A percentile compares a stretch with the other conserved stretches of the same genome.
Conservation (phyloP, 1,140 invertebrate species). For the Anastrepha ludens region DNA sequence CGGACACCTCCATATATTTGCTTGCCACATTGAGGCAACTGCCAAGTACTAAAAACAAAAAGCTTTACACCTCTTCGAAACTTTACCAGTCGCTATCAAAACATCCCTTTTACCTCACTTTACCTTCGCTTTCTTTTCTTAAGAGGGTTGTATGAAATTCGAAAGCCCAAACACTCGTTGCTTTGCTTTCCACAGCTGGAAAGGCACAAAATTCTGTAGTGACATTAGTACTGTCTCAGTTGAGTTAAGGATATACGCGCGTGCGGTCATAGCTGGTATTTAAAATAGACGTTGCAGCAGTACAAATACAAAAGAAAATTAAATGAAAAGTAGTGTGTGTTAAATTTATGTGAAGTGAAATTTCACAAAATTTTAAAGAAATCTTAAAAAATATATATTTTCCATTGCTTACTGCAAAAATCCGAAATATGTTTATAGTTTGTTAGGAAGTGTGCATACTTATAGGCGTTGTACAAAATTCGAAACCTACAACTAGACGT, state of each 20-base stretch:
- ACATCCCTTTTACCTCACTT: neutral
- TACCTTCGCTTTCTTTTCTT: neutral
- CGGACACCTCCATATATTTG: neutral
- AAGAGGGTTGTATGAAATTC: slow-evolving; percentile 2
- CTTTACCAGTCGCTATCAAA: slow-evolving; percentile 3
- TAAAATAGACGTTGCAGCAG: neutral
- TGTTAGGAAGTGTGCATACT: slow-evolving; percentile 14
- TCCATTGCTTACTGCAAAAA: too few species aligned
- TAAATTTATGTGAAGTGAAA: neutral
- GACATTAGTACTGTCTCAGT: slow-evolving; percentile 28
- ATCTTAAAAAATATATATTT: too few species aligned
- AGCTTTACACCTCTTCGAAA: slow-evolving; percentile 3
- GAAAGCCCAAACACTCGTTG: slow-evolving; percentile 23
- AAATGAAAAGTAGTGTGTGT: neutral
- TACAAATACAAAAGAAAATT: neutral
- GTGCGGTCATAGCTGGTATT: slow-evolving; percentile 4
- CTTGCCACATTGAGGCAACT: neutral
- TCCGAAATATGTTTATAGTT: too few species aligned
- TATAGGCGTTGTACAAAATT: slow-evolving; percentile 43
- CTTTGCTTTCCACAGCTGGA: slow-evolving; percentile 9
- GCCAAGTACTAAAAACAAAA: neutral
- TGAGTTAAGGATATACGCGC: slow-evolving; percentile 47
- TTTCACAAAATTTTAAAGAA: neutral
- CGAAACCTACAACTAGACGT: slow-evolving; percentile 8
- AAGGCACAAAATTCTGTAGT: neutral